Percentiles rank a stretch among this genome's conserved stretches.
These are phyloP conservation scores for Carabus problematicus DNA, from an alignment of 2,888 invertebrate genomes.

Conservation along the genomic window DNA sequence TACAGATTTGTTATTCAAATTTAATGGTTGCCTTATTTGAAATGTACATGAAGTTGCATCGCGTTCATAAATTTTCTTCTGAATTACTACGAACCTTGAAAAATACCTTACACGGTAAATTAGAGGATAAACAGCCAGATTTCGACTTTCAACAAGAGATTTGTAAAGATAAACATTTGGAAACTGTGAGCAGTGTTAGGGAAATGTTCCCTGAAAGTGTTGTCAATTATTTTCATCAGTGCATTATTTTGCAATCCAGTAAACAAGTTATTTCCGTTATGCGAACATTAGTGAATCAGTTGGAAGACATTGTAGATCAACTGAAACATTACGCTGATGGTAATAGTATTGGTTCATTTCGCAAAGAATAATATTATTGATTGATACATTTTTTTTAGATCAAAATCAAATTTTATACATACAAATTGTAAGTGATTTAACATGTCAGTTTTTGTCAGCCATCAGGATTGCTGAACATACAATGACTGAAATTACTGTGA, in stretches of 20 bases:
- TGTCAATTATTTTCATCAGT: slow-evolving; percentile 51
- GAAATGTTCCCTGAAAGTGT: slow-evolving; percentile 52
- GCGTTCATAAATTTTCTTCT: slow-evolving; percentile 54
- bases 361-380: slow-evolving; percentile 18
- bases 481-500: slow-evolving; percentile 50
- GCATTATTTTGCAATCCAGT: slow-evolving; percentile 52
- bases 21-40: slow-evolving; percentile 52
- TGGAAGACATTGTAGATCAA: slow-evolving; percentile 50
- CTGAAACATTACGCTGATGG: slow-evolving; percentile 45
- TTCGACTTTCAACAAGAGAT: slow-evolving; percentile 16
- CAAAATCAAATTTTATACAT: slow-evolving; percentile 49
- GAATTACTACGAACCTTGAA: slow-evolving; percentile 53
- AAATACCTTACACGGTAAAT: slow-evolving; percentile 44
- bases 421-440: slow-evolving; percentile 52
- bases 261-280: slow-evolving; percentile 56
- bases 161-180: slow-evolving; percentile 17
- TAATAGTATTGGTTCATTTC: slow-evolving; percentile 37
- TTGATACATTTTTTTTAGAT: slow-evolving; percentile 46
- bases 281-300: slow-evolving; percentile 53
- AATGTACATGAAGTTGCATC: slow-evolving; percentile 54
- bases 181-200: slow-evolving; percentile 44
- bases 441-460: slow-evolving; percentile 52
- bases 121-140: slow-evolving; percentile 6
- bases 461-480: slow-evolving; percentile 55
- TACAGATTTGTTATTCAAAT: slow-evolving; percentile 49